Evolutionary conservation across 2,797 vertebrate species (phyloP).

Genomic region (Balearica regulorum): DNA sequence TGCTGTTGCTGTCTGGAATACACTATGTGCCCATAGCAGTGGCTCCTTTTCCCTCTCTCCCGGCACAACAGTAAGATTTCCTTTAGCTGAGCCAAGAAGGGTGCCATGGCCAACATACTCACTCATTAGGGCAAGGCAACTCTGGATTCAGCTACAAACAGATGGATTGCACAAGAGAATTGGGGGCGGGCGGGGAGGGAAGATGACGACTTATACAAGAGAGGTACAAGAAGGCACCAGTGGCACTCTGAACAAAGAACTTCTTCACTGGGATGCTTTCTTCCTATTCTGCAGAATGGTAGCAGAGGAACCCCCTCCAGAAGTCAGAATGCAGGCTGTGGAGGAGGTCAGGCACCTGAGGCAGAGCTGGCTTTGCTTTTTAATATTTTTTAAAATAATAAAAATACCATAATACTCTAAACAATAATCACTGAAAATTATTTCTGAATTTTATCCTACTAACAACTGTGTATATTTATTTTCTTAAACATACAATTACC

Average conservation of each 20-base stretch:
- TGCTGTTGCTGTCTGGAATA: background rate
- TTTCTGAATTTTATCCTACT: background rate
- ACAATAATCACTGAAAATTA: background rate
- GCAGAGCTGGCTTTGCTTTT: background rate
- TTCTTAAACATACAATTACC: background rate
- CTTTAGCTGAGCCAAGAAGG: background rate
- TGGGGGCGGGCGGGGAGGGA: accelerated
- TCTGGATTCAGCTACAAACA: background rate
- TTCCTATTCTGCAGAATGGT: background rate
- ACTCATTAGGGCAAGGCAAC: background rate
- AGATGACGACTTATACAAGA: background rate
- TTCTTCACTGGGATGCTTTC: background rate
- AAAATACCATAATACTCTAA: background rate
- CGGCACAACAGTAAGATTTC: background rate
- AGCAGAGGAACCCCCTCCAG: background rate
- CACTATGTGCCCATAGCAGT: accelerated
- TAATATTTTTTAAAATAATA: background rate
- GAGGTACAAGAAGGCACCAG: background rate
- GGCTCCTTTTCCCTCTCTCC: background rate
- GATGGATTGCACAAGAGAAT: background rate
- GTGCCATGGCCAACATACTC: background rate
- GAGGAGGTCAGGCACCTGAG: background rate
- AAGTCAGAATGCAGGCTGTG: background rate
- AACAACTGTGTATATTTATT: background rate
- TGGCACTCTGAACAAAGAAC: background rate